Conservation (phyloP, 1,140 invertebrate genomes). For the Pseudomyrmex dendroicus region DNA sequence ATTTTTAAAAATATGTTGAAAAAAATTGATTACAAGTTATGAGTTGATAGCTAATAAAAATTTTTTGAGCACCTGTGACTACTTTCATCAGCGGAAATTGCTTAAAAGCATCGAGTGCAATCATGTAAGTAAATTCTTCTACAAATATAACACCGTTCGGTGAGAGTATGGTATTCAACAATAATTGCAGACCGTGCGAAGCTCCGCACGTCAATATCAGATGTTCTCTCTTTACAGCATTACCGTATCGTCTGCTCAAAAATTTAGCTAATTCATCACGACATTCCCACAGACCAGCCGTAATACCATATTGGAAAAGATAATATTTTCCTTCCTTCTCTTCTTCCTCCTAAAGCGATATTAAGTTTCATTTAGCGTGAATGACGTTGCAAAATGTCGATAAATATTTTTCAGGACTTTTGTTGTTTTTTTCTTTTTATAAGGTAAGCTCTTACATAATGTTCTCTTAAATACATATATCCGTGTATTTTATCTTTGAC, state of each 20-base stretch:
- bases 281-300: conserved; percentile 84
- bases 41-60: neutral
- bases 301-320: conserved; percentile 87
- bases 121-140: conserved; percentile 90
- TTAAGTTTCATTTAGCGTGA: neutral
- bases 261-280: conserved; percentile 85
- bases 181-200: conserved; percentile 87
- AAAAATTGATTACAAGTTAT: neutral
- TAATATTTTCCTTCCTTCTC: conserved; percentile 83
- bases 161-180: conserved; percentile 86
- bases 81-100: conserved; percentile 86
- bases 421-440: neutral
- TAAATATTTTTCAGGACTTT: conserved; percentile 2
- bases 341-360: conserved; percentile 81
- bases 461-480: no score
- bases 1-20: conserved; percentile 1
- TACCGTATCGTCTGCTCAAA: conserved; percentile 83
- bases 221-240: conserved; percentile 85
- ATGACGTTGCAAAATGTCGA: conserved; percentile 5
- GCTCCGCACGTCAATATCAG: conserved; percentile 89
- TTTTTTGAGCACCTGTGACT: conserved; percentile 82
- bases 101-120: conserved; percentile 86
- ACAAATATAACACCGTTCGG: conserved; percentile 87
- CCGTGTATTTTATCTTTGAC: neutral
- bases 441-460: no score